These are phyloP conservation scores for Sus cebifrons DNA, from an alignment of 2,797 vertebrate genomes.

Conservation along the genomic window DNA sequence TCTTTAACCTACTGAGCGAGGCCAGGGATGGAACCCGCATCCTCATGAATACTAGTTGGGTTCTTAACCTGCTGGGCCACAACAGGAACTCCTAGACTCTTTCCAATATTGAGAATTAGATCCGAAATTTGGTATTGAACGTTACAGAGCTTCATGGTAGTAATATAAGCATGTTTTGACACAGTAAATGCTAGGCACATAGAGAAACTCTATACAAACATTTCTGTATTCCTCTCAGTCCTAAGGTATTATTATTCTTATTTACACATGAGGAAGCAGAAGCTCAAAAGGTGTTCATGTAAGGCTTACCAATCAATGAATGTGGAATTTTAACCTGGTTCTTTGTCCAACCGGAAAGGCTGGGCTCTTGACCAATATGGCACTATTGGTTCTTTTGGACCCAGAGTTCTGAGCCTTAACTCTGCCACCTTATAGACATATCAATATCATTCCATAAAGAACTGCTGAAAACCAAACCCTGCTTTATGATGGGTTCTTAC, in stretches of 20 bases:
- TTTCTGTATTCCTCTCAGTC: neutral
- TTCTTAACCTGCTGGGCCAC: too few species aligned
- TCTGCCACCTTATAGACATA: neutral
- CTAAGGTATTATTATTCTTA: neutral
- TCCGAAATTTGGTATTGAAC: neutral
- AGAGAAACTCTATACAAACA: conserved; percentile 47
- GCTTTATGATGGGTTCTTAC: neutral
- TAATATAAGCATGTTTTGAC: neutral
- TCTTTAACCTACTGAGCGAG: too few species aligned
- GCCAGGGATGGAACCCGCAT: too few species aligned
- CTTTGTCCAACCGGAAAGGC: neutral
- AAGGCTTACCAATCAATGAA: conserved; percentile 8
- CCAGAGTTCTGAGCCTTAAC: neutral
- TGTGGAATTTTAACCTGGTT: neutral
- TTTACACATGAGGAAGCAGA: neutral
- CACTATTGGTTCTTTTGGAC: neutral
- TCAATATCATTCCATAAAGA: neutral
- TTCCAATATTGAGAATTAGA: conserved; percentile 34
- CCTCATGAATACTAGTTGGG: too few species aligned
- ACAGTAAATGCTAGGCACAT: neutral
- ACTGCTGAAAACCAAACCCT: neutral
- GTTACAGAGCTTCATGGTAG: neutral
- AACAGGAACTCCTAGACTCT: neutral
- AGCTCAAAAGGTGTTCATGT: neutral
- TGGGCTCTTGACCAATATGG: neutral